Base-by-base conservation (phyloP, 1,140 invertebrate species). In the Mizuhopecten yessoensis region DNA sequence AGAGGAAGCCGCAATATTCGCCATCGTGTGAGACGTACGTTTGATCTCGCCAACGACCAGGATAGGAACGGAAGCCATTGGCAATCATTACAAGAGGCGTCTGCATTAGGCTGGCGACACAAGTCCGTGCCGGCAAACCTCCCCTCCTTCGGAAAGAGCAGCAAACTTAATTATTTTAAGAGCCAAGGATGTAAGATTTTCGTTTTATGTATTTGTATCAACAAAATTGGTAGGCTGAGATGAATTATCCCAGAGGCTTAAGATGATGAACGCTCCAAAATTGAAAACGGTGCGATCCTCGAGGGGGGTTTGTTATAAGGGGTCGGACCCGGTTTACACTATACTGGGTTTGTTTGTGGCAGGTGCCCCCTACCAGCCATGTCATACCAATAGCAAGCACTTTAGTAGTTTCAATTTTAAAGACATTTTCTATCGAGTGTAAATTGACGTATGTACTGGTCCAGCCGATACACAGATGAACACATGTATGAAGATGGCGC, bases 101-200 rank as follows among this genome's bases (percentile, higher is more conserved):
- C 57, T 75, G 57, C 57, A 75, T 75, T 75, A 75, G 57, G 57
- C 57, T 75, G 57, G 57, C 57, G 57, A 75, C 57, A 75, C 57
- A 29, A 75, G 57, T 75, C 57, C 57, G 23, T 75, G n/a, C n/a
- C 57, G 57, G 29, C 57, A 75, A 23, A 29, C 57, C 57, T 75
- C n/a, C 23, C 57, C 57, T 75, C n/a, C 57, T n/a, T 75, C 57
- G 57, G 57, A 75, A 75, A 75, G 57, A 75, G 57, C 57, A 75
- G 57, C 57, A 75, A 75, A 75, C 57, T 75, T 75, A 75, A 75
- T 75, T 75, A 75, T 75, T 75, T 75, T 75, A 75, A 75, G 57
- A 75, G 57, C 57, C 57, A 75, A 75, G 57, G 57, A 75, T 75
- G 57, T 75, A 75, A 75, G 57, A 75, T 75, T 75, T 75, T 75